Evolutionary conservation across 2,888 invertebrate species (phyloP), one percentile per base, ranked within the genome.

Genomic region (Gymnosoma rotundatum): DNA sequence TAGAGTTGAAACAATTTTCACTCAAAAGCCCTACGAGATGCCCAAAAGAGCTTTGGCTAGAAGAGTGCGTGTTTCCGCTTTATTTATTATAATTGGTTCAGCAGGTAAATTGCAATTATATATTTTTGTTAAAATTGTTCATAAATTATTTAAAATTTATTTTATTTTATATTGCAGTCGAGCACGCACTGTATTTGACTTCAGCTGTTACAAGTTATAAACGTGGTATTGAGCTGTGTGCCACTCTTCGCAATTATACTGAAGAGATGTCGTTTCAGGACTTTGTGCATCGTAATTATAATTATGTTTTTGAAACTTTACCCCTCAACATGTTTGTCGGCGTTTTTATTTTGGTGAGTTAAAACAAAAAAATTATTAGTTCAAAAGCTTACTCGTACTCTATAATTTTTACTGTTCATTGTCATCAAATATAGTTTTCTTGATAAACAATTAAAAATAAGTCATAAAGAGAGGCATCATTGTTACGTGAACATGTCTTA

Each of bases 1-100:
- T 3, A 86, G 87, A n/a, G 86, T 88, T 8, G 92, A 92, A 69
- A 45, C 89, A 73, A 88, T 88, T 10, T 92, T 92, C 56, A 88
- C 89, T 1, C 87, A 86, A 75, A 75, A 88, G 18, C 91, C 91
- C 0, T 92, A 92, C 78, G 87, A 89, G 54, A 78, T 76, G 14
- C 88, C 89, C 0, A 89, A 88, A 54, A 79, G 80, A 4, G 87
- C 85, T 61, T 87, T 92, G 4, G 69, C 87, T 0, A 86, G 83
- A 1, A 89, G 91, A 14, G 87, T 92, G 7, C 89, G 88, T 7
- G 36, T 87, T 25, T 86, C 90, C 3, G 91, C 89, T 3, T 12
- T 83, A 1, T 69, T 89, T 8, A 89, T 91, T 20, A 86, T 92
- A 12, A 63, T 86, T 4, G 12, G 91, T 21, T 89, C 90, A 0